Evolutionary conservation across 2,797 vertebrate species (phyloP), one percentile per base, ranked within the genome.

Genomic region (Sternotherus odoratus): DNA sequence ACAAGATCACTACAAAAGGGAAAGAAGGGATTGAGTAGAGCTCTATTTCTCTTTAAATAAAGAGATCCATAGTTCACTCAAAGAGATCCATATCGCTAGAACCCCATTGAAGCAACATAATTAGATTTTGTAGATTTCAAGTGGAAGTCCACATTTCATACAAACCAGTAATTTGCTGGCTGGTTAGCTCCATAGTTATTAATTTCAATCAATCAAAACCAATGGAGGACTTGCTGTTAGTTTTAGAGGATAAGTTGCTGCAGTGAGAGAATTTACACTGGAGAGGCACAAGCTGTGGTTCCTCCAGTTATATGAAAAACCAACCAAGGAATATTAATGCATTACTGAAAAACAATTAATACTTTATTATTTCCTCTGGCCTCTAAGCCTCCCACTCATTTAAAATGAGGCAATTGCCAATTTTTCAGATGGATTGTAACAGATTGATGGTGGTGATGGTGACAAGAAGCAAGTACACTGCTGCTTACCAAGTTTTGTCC

Each of bases 1-100:
- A 99, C 99, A 95, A 99, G 98, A 94, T 99, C 99, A 63, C 99
- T 99, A 91, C 8, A 91, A 98, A 50, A 95, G 94, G 72, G 3
- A 36, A 82, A 91, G 66, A 63, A 66, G 3, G 16, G 57, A 74
- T 81, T 90, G 81, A 96, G 49, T 0, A 8, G 36, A 75, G 88
- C 87, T 87, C 7, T 1, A 43, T n/a, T 75, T 33, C n/a, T 56
- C 46, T 28, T 33, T 19, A 12, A 39, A 39, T 5, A 0, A 17
- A 43, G 43, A 43, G 43, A 43, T 43, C 3, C 11, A 26, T 7
- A 46, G 13, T 74, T 39, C n/a, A 81, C 24, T 72, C 53, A 56
- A 57, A 36, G 36, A 51, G 13, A 88, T 72, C 54, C 86, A 4
- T 1, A 89, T 66, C 48, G 43, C 81, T 81, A 90, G 54, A 92